Percentiles rank a stretch among this genome's conserved stretches.
These are phyloP conservation scores for Callospermophilus lateralis DNA, from an alignment of 2,113 vertebrate species.

Conservation along the genomic window DNA sequence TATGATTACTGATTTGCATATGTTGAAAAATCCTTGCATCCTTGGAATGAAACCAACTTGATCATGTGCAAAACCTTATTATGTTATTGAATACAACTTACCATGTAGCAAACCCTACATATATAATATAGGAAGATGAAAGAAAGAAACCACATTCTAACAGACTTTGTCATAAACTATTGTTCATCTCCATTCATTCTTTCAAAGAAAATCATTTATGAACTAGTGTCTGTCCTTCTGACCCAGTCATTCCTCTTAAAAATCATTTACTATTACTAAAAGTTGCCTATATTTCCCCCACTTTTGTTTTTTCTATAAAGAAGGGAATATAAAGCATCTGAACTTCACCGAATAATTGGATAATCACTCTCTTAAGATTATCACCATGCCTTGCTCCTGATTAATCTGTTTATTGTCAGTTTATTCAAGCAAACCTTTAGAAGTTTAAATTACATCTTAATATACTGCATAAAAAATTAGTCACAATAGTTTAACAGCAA, in stretches of 20 bases:
- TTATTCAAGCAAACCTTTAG: background rate
- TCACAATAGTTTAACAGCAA: background rate
- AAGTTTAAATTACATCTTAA: slow-evolving; percentile 35
- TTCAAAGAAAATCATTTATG: background rate
- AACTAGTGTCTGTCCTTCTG: background rate
- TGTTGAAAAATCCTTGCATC: too few species aligned
- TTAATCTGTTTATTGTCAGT: background rate
- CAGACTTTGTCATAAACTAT: background rate
- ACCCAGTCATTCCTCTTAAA: background rate
- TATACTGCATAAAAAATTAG: background rate
- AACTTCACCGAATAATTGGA: background rate
- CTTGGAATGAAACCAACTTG: too few species aligned
- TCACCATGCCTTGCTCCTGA: background rate
- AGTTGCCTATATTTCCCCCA: background rate
- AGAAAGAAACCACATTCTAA: background rate
- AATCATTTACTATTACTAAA: background rate
- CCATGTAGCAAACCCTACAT: background rate
- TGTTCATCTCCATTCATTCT: background rate
- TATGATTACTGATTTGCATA: too few species aligned
- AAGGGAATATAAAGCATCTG: background rate
- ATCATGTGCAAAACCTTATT: too few species aligned
- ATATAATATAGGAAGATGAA: background rate
- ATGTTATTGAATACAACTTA: background rate
- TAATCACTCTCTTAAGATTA: background rate
- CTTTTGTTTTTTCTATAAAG: background rate